Evolutionary conservation across 2,797 vertebrate species (phyloP).

Genomic region (Clarias laeviceps): DNA sequence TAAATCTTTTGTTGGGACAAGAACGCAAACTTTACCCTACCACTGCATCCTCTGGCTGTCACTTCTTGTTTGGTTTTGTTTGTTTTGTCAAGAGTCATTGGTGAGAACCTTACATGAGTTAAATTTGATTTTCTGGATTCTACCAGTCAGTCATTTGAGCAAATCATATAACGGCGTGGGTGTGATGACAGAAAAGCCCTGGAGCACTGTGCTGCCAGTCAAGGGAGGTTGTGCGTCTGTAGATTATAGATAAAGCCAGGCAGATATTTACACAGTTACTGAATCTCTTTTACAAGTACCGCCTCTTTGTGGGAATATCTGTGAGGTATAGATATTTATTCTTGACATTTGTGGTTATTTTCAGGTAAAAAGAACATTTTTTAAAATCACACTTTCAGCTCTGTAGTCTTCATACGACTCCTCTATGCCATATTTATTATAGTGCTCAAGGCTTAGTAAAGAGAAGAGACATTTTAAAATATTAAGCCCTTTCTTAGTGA

Average conservation of each 20-base stretch:
- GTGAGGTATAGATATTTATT: neutral
- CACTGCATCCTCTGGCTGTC: neutral
- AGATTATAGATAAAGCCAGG: conserved; percentile 5
- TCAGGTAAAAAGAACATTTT: too few species aligned
- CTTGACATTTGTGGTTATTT: conserved; percentile 5
- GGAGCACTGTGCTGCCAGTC: conserved; percentile 14
- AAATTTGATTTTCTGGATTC: conserved; percentile 12
- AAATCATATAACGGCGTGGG: neutral
- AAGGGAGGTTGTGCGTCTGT: neutral
- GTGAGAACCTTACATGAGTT: neutral
- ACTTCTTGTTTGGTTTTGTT: conserved; percentile 14
- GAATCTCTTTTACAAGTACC: conserved; percentile 9
- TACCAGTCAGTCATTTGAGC: conserved; percentile 7
- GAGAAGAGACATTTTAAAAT: conserved; percentile 4
- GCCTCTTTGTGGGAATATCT: neutral
- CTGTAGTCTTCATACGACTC: conserved; percentile 10
- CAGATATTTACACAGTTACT: neutral
- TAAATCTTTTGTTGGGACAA: neutral
- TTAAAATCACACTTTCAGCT: neutral
- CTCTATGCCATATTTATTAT: neutral
- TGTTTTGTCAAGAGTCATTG: neutral
- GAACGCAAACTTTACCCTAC: neutral
- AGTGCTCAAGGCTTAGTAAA: conserved; percentile 2
- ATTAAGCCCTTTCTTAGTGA: neutral
- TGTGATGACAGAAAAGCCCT: conserved; percentile 5